Conservation (phyloP, 2,888 invertebrate species). For the Caenorhabditis drosophilae region DNA sequence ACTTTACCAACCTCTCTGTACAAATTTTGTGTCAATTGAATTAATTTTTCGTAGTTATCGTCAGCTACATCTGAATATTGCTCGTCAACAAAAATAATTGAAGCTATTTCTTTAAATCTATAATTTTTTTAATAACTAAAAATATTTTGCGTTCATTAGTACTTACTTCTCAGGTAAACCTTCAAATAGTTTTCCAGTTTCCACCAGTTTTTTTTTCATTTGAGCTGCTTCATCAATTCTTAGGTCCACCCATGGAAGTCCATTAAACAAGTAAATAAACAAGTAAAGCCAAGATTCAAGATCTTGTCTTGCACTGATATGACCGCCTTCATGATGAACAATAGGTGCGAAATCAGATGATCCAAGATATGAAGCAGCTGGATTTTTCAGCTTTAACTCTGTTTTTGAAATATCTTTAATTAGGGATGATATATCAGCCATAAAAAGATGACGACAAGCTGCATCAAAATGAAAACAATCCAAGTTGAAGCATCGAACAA, state of each 20-base stretch:
- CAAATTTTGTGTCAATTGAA: conserved; percentile 17
- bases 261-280: conserved; percentile 41
- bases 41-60: conserved; percentile 20
- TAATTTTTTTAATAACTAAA: neutral
- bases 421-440: conserved; percentile 53
- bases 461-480: conserved; percentile 56
- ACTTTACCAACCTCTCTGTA: conserved; percentile 41
- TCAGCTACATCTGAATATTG: conserved; percentile 1
- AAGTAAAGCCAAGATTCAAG: conserved; percentile 55
- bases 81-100: conserved; percentile 15
- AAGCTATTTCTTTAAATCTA: conserved; percentile 41
- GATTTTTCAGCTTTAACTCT: conserved; percentile 1
- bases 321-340: conserved; percentile 16
- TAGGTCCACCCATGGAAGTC: conserved; percentile 50
- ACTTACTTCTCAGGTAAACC: conserved; percentile 27
- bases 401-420: conserved; percentile 16
- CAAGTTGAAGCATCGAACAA: conserved; percentile 40
- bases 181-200: conserved; percentile 11
- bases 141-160: neutral
- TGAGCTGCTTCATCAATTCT: conserved; percentile 21
- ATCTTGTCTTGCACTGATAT: conserved; percentile 39
- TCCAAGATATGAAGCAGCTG: conserved; percentile 36
- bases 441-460: conserved; percentile 55
- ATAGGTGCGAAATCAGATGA: conserved; percentile 49
- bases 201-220: conserved; percentile 16